Base-by-base conservation (phyloP, 2,888 invertebrate genomes). In the Epirrita christyi region DNA sequence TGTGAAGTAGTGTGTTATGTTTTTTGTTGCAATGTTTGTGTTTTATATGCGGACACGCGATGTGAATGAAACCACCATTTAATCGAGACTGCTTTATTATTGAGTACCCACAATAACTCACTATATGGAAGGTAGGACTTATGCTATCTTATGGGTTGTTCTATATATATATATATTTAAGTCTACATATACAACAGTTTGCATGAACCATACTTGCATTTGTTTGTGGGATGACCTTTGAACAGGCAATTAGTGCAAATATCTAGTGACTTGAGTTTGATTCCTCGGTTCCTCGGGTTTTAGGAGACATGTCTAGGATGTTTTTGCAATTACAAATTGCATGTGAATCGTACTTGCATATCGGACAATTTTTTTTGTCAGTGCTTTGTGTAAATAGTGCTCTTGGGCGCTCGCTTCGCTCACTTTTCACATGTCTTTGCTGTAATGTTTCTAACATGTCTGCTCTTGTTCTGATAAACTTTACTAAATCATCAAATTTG, bases 1-100 rank as follows among this genome's bases (percentile, higher is more conserved):
- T 21, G 21, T 47, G 47, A 13, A 47, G n/a, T 27, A 47, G 36
- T 37, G 36, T 13, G n/a, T 36, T 37, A 21, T 47, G 47, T 27
- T 37, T 47, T 37, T 36, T 47, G 11, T 36, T 15, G 14, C 47
- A 47, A 15, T 36, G 36, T n/a, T 37, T n/a, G n/a, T n/a, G n/a
- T n/a, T n/a, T n/a, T n/a, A n/a, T n/a, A n/a, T n/a, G n/a, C n/a
- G n/a, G n/a, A n/a, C n/a, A n/a, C n/a, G n/a, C n/a, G n/a, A n/a
- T n/a, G n/a, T n/a, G n/a, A n/a, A n/a, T n/a, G n/a, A n/a, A n/a
- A n/a, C n/a, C n/a, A n/a, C n/a, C n/a, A n/a, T n/a, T n/a, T n/a
- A n/a, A n/a, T n/a, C n/a, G n/a, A n/a, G n/a, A n/a, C n/a, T n/a
- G n/a, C n/a, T n/a, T n/a, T n/a, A n/a, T n/a, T n/a, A n/a, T n/a